Base-by-base conservation (phyloP, 2,113 vertebrate genomes). In the Macrotis lagotis region DNA sequence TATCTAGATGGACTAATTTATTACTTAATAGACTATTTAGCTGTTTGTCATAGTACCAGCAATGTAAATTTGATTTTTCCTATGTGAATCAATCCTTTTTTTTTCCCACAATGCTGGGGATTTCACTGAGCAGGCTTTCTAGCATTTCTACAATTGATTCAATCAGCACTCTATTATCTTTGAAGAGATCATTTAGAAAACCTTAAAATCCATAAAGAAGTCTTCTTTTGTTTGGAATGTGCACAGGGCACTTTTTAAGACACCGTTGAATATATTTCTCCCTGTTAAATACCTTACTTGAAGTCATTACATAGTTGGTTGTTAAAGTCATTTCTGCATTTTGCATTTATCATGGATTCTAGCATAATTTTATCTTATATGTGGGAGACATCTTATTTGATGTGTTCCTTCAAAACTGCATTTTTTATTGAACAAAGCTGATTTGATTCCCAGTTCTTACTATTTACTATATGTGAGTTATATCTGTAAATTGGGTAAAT, bases 111-210 rank as follows among this genome's bases (percentile, higher is more conserved):
- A 24, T 44, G 66, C 66, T 44, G n/a, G 22, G 19, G 66, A 83
- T 83, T 83, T 83, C n/a, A 83, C 66, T 44, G 66, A 44, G n/a
- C 16, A 44, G 66, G 66, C 6, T 83, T 44, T 83, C 16, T 44
- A 44, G 6, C 44, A 19, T 44, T 83, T 83, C n/a, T 44, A 83
- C 37, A 83, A 83, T 44, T 44, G 66, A 44, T 83, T 37, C 19
- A 83, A 83, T 83, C 66, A 83, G 19, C 19, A 83, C 19, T 24
- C 2, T 44, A 83, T 83, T 83, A 44, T 83, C n/a, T 83, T 83
- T 83, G 66, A 83, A 66, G n/a, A 83, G 66, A 83, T 83, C n/a
- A 83, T 83, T 83, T 83, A 83, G 66, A 83, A 83, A 83, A 83
- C 5, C 66, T 83, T 83, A 83, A 14, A 83, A 83, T 83, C n/a